A percentile compares a stretch with the other conserved stretches of the same genome.
These are phyloP conservation scores for Dryoscopus gambensis DNA, from an alignment of 2,113 vertebrate species.

Conservation along the genomic window DNA sequence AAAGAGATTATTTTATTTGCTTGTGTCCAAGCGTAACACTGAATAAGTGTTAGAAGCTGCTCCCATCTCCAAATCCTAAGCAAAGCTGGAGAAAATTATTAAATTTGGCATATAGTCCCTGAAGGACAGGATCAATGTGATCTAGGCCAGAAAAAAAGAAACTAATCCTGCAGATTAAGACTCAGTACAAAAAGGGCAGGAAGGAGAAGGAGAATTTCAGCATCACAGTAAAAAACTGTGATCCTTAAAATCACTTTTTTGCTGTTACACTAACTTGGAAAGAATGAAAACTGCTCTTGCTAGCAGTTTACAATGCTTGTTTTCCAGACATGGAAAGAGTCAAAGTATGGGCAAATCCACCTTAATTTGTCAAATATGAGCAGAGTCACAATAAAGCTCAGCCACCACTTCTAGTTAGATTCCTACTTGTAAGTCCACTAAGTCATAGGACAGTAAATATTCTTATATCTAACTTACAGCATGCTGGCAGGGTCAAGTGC, in stretches of 20 bases:
- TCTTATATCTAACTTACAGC: too few relatives aligned
- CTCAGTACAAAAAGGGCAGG: not conserved
- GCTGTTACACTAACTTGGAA: not conserved
- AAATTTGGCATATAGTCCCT: not conserved
- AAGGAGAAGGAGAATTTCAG: not conserved
- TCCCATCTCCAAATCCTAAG: not conserved
- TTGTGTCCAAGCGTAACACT: not conserved
- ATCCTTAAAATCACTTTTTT: not conserved
- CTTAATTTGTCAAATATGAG: not conserved
- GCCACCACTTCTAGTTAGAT: not conserved
- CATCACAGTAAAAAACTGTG: not conserved
- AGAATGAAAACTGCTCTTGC: not conserved
- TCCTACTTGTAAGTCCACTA: not conserved
- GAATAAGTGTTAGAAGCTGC: not conserved
- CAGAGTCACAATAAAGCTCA: not conserved
- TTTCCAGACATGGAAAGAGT: not conserved
- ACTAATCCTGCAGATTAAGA: not conserved
- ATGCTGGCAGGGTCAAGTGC: rapidly evolving
- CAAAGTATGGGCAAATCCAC: not conserved
- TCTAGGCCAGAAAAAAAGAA: not conserved
- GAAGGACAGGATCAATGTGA: not conserved
- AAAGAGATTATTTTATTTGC: not conserved
- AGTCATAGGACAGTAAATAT: not conserved
- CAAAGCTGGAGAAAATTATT: not conserved
- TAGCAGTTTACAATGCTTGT: not conserved